These are phyloP conservation scores for Protobothrops flavoviridis DNA, from an alignment of 2,113 vertebrate genomes.

Conservation along the genomic window DNA sequence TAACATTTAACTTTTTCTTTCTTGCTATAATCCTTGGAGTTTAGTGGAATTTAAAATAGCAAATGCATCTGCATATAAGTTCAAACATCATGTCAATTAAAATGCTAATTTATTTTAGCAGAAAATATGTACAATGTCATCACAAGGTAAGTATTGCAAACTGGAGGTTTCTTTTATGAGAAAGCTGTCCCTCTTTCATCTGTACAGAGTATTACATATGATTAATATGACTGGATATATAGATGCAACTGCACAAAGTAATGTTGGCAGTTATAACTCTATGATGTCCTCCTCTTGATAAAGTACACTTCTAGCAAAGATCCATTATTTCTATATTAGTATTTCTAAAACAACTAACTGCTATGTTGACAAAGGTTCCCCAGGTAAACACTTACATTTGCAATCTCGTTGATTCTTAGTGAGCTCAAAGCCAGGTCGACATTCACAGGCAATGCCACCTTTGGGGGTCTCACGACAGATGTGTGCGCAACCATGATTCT, in stretches of 20 bases:
- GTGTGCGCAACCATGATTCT: constrained; percentile 97
- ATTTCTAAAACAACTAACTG: neutral
- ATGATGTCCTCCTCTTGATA: neutral
- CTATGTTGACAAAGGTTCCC: neutral
- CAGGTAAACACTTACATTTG: constrained; percentile 81
- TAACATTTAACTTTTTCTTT: neutral
- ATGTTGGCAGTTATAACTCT: neutral
- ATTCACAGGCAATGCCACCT: constrained; percentile 93
- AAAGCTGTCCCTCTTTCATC: neutral
- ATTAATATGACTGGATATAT: neutral
- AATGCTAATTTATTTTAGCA: neutral
- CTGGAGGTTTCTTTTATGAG: neutral
- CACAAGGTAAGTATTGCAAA: neutral
- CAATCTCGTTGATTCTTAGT: constrained; percentile 95
- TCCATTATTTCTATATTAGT: neutral
- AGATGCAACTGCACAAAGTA: neutral
- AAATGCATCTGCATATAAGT: neutral
- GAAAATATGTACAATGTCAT: neutral
- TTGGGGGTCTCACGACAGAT: constrained; percentile 95
- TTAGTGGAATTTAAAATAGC: neutral
- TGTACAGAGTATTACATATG: neutral
- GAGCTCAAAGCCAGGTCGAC: constrained; percentile 95
- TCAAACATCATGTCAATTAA: neutral
- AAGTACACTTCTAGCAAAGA: neutral
- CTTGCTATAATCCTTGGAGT: neutral